phyloP scores from a whole-genome alignment of 2,888 invertebrate genomes.

The Myathropa florea region DNA sequence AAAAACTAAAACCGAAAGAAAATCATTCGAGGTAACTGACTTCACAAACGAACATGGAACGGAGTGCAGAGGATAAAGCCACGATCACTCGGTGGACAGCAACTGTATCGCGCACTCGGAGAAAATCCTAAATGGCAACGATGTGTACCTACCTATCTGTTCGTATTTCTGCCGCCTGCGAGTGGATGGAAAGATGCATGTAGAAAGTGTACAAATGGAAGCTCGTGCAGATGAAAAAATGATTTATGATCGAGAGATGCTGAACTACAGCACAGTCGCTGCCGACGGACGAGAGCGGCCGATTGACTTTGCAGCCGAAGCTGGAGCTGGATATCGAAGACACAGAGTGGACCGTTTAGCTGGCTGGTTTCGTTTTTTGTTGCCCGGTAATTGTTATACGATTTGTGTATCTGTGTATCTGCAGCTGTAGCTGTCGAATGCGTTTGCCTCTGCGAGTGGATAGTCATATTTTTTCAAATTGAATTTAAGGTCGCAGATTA shows the following conservation, averaged over 20 bases:
- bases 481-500: constrained; percentile 56
- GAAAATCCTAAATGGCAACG: constrained; percentile 36
- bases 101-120: constrained; percentile 26
- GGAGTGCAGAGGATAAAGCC: constrained; percentile 17
- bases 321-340: background rate
- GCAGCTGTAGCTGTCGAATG: constrained; percentile 14
- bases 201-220: constrained; percentile 66
- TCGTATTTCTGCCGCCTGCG: too few relatives aligned
- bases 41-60: constrained; percentile 10
- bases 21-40: constrained; percentile 56
- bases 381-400: constrained; percentile 14
- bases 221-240: constrained; percentile 52
- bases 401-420: constrained; percentile 13
- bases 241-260: constrained; percentile 53
- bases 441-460: constrained; percentile 25
- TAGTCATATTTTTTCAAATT: constrained; percentile 46
- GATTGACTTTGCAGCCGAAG: constrained; percentile 42
- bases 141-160: too few relatives aligned
- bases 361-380: constrained; percentile 34
- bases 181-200: constrained; percentile 36
- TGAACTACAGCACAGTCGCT: constrained; percentile 7
- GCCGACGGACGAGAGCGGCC: too few relatives aligned
- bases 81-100: constrained; percentile 8
- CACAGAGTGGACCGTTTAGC: constrained; percentile 50
- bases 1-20: constrained; percentile 16